Percentiles rank a stretch among this genome's conserved stretches.
phyloP scores from a whole-genome alignment of 2,113 vertebrate genomes.

The Physeter macrocephalus region DNA sequence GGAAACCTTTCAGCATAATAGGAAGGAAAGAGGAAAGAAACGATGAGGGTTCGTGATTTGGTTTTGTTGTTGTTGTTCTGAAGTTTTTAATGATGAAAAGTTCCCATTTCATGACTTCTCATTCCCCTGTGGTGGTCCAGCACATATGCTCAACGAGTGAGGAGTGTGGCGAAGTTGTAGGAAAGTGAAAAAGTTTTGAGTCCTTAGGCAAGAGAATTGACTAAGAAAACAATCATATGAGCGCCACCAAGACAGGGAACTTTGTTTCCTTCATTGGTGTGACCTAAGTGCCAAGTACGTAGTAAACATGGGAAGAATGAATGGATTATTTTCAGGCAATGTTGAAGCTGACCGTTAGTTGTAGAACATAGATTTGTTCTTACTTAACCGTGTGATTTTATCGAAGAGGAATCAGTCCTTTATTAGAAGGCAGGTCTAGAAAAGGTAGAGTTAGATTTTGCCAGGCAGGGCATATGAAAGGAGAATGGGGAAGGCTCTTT shows the following conservation, averaged over 20 bases:
- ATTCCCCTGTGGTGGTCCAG: too few relatives aligned
- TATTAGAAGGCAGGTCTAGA: not conserved
- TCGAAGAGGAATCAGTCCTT: not conserved
- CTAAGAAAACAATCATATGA: not conserved
- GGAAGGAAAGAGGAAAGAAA: too few relatives aligned
- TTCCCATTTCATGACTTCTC: too few relatives aligned
- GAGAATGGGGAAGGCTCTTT: not conserved
- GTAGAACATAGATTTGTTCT: not conserved
- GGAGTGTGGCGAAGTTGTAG: too few relatives aligned
- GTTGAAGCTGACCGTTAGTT: not conserved
- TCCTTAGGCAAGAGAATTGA: not conserved
- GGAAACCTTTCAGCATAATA: too few relatives aligned
- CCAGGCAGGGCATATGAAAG: not conserved
- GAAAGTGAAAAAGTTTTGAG: too few relatives aligned
- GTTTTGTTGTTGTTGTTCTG: too few relatives aligned
- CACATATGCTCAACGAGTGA: too few relatives aligned
- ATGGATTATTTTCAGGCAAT: not conserved
- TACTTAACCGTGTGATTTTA: not conserved
- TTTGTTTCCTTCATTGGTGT: not conserved
- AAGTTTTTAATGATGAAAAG: too few relatives aligned
- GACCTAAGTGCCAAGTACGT: not conserved
- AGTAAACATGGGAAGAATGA: not conserved
- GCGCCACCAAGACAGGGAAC: not conserved
- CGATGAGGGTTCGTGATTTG: too few relatives aligned
- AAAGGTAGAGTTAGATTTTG: not conserved